Base-by-base conservation (phyloP, 1,140 invertebrate genomes). In the Popillia japonica region DNA sequence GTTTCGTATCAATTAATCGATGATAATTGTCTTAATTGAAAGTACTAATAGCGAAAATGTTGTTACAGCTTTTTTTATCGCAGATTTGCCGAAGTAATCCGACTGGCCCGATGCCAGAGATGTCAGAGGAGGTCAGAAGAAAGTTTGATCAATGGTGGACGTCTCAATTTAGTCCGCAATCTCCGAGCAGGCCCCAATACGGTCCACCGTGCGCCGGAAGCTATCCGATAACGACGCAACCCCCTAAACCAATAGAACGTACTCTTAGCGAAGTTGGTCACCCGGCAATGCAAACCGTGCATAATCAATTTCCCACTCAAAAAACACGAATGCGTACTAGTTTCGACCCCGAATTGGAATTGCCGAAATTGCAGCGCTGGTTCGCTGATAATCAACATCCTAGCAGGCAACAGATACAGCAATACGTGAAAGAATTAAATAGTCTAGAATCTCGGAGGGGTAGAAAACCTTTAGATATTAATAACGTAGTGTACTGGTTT, bases 401-500 rank as follows among this genome's bases (percentile, higher is more conserved):
- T 0, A 96, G 94, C 77, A 89, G 95, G 77, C 94, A 96, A 83
- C 95, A 98, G 89, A 98, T 99, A 85, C 96, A 98, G 83, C 94
- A 96, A 81, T 99, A 98, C 87, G 96, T 99, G 14, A 92, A 95
- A 72, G 96, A 99, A 85, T 88, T 99, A 75, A 99, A 99, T 86
- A 92, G 93, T 48, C 87, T 98, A 68, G 96, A 98, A 82, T 98
- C 96, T 42, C 90, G 98, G 14, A 90, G 95, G 79, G 97, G 97
- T 8, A 89, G 96, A 55, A 98, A 98, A 84, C 96, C 96, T 0
- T 89, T 99, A 23, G 97, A 99, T 87, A 93, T 98, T 0, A 98
- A 98, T 84, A 99, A 99, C 86, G 96, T 99, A 10, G 97, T 99
- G 22, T 99, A 99, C 86, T 99, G 98, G 98, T 99, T 99, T 86